Base-by-base conservation (phyloP, 2,888 invertebrate genomes). In the Dolichomitus sp. region DNA sequence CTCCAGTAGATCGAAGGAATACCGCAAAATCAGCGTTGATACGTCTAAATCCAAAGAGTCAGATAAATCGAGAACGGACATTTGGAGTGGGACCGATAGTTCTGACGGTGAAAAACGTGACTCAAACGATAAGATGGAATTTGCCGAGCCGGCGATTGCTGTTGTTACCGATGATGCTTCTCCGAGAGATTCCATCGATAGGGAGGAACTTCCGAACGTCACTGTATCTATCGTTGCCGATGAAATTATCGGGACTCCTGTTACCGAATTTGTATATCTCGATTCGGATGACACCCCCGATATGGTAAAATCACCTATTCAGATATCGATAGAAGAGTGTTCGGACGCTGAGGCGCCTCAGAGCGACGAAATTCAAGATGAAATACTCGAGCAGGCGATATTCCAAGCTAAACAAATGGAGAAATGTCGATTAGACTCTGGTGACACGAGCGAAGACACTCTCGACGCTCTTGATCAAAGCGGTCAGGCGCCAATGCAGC, bases 261-360 rank as follows among this genome's bases (percentile, higher is more conserved):
- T 84, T 2, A 79, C 84, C 17, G 87, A 85, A 14, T 23, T 74
- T 33, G 83, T 52, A 40, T 86, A 88, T 65, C 84, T 86, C 27
- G 88, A 90, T 6, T 76, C 83, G 0, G 90, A 90, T 17, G 89
- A 90, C 9, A 63, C 79, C n/a, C 86, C 85, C 2, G 90, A 91
- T 5, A 93, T 93, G 92, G 91, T 92, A 0, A 93, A 91, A 61
- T 93, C 93, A 3, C 93, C 93, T 2, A 93, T 93, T 73, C 93
- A 93, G 83, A 93, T 93, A 81, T 93, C 93, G 0, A 93, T 93
- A 45, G 93, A 93, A 85, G 93, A 93, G 61, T 93, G 93, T 65
- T 93, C 93, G 6, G 93, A 93, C 78, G 91, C 90, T 9, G 93
- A 93, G 1, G 76, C 86, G 0, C 86, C 89, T 30, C 72, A 75